Conservation (phyloP, 2,797 vertebrate genomes). For the Phalloptychus januarius region DNA sequence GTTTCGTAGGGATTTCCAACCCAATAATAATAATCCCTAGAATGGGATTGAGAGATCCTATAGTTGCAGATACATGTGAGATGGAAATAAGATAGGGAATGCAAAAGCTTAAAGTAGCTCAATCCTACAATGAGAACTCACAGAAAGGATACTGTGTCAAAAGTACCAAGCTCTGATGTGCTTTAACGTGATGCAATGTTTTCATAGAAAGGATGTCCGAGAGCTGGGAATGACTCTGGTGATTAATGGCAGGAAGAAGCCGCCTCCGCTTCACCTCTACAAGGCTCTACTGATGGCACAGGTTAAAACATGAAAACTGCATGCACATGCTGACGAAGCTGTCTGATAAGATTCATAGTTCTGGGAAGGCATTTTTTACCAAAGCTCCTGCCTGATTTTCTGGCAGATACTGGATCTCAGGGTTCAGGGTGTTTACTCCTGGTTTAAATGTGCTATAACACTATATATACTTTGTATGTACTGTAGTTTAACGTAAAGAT, state of each 20-base stretch:
- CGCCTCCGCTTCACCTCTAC: constrained; percentile 76
- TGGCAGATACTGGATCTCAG: neutral
- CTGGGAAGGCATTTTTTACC: neutral
- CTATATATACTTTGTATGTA: neutral
- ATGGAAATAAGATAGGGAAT: constrained; percentile 16
- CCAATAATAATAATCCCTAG: neutral
- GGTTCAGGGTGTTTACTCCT: too few relatives aligned
- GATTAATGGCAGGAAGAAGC: constrained; percentile 87
- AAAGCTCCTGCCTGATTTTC: constrained; percentile 8
- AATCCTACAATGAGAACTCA: neutral
- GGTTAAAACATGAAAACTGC: constrained; percentile 75
- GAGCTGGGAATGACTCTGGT: constrained; percentile 85
- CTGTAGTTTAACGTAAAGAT: neutral
- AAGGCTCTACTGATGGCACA: constrained; percentile 87
- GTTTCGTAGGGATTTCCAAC: neutral
- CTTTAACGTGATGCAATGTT: constrained; percentile 26
- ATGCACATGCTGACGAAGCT: neutral
- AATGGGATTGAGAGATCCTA: neutral
- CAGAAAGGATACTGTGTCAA: neutral
- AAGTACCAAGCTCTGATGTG: constrained; percentile 16
- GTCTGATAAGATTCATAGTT: constrained; percentile 8
- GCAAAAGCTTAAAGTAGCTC: constrained; percentile 7
- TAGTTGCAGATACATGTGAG: constrained; percentile 3
- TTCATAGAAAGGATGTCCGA: constrained; percentile 81
- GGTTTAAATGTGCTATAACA: neutral